Conservation (phyloP, 2,797 vertebrate species). For the Phrynocephalus forsythii region DNA sequence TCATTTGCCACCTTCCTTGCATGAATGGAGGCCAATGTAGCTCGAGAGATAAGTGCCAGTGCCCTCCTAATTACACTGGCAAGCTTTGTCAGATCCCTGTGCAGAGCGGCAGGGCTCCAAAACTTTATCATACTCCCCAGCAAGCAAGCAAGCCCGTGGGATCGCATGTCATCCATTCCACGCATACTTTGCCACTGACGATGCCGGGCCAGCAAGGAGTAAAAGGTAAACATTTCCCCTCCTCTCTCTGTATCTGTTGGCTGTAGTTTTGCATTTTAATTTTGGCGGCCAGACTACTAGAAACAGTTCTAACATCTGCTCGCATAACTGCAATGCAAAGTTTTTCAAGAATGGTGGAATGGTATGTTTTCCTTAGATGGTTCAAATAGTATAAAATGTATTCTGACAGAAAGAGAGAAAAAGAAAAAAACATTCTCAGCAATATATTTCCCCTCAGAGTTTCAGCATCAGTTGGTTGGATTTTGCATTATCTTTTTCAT, state of each 20-base stretch:
- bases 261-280: conserved; percentile 19
- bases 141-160: conserved; percentile 80
- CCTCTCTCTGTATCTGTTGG: neutral
- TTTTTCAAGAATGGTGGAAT: conserved; percentile 22
- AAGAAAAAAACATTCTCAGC: neutral
- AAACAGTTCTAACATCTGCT: neutral
- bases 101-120: conserved; percentile 79
- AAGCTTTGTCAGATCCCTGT: conserved; percentile 95
- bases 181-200: conserved; percentile 93
- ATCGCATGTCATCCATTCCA: conserved; percentile 89
- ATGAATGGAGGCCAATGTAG: conserved; percentile 97
- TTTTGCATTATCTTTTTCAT: conserved; percentile 38
- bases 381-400: conserved; percentile 35
- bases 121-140: conserved; percentile 78
- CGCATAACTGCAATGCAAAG: neutral
- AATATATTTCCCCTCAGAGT: conserved; percentile 4
- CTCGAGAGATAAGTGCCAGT: conserved; percentile 95
- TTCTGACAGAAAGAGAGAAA: neutral
- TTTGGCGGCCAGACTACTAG: neutral
- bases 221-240: conserved; percentile 81
- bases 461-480: conserved; percentile 28
- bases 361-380: conserved; percentile 8
- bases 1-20: conserved; percentile 97
- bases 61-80: conserved; percentile 93
- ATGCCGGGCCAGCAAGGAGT: conserved; percentile 88